Evolutionary conservation across 2,888 invertebrate genomes (phyloP), one percentile per base, ranked within the genome.

Genomic region (Calephelis perditalis): DNA sequence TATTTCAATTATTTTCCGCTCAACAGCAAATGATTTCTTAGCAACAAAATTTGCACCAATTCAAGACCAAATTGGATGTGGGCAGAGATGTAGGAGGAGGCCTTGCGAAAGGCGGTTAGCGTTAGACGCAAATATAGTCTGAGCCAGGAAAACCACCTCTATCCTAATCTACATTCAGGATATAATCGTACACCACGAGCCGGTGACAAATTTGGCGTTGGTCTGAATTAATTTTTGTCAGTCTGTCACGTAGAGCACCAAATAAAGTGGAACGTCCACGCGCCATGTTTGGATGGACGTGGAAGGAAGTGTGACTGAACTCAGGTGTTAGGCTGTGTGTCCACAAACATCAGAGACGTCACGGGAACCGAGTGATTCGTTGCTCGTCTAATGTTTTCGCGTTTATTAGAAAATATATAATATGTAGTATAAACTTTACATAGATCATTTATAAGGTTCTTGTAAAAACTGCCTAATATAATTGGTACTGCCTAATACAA

Each of bases 291-390:
- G 88, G 57, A 71, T 69, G 71, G 76, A 79, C 72, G 77, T 80
- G 89, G 87, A 88, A 87, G 86, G 82, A 82, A 82, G 79, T 79
- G 87, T 87, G 84, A 82, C 71, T 82, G 86, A 82, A 88, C 86
- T 79, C 70, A 60, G 60, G 64, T 69, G 67, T 60, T 65, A 52
- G 46, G 52, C 45, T 57, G 26, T 26, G 26, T 40, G 40, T 40
- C 40, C 40, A 40, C 40, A 6, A 8, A 40, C 40, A 40, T 8
- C 6, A n/a, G 40, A 40, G 40, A 40, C 40, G 40, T 40, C 40
- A 40, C 40, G 40, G 40, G 40, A 40, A 40, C 6, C 5, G 40
- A 40, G 1, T 6, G 8, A 6, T 40, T 40, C 7, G 8, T 40
- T 40, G 40, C 26, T 26, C 26, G 1, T 26, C 26, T 3, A 40